Evolutionary conservation across 2,113 vertebrate genomes (phyloP), one percentile per base, ranked within the genome.

Genomic region (Sclerurus mexicanus): DNA sequence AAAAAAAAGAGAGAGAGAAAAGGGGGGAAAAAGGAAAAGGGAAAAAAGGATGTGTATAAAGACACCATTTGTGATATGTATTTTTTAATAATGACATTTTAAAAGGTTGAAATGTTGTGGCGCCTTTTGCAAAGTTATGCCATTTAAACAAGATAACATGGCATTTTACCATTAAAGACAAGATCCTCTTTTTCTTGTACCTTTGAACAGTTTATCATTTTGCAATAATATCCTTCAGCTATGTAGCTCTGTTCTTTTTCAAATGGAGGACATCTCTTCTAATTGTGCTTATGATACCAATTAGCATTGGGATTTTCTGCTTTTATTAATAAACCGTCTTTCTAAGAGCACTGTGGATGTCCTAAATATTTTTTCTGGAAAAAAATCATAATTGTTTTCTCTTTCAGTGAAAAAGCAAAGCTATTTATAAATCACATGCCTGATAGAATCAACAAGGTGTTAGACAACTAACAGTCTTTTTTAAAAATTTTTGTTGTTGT

Each of bases 341-440:
- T 89, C 83, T 78, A 28, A 19, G 47, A 91, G 83, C 86, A 35
- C 22, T 8, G 0, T 23, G 35, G 5, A 18, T 56, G 73, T 40
- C 87, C 83, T 62, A 42, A 89, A 92, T 93, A 89, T 77, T 82
- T 93, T 63, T 63, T 80, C 55, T 81, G 62, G 44, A 90, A 85
- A 72, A 72, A 89, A 91, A 89, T 95, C 6, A 0, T 62, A 90
- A 94, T 92, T 96, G 82, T 96, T 94, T 97, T 94, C 35, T 94
- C 85, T 96, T 91, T 62, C 67, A 35, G 80, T 60, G 50, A 81
- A 84, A 96, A 96, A 82, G 69, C 90, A 86, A 96, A 96, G 64
- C 78, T 90, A 92, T 96, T 95, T 97, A 97, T 95, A 95, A 96
- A 92, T 90, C 47, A 62, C 44, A 20, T 33, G 83, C 79, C 94